These are phyloP conservation scores for Enteromius trimaculatus DNA, from an alignment of 2,797 vertebrate species.

Conservation along the genomic window DNA sequence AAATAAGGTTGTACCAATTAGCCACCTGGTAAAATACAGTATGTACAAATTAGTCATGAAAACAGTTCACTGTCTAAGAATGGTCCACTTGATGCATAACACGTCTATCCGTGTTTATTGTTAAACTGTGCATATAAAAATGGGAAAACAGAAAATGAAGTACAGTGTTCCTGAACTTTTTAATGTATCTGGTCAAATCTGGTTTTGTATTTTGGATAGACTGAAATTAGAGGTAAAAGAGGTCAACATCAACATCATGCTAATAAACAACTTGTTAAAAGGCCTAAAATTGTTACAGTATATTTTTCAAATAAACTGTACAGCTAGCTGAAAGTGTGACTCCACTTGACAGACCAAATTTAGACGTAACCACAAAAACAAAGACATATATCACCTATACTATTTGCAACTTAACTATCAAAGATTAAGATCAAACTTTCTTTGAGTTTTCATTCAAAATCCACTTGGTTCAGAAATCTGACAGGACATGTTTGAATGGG, in stretches of 20 bases:
- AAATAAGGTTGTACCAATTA: too few species aligned
- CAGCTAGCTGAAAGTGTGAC: background rate
- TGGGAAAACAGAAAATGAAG: background rate
- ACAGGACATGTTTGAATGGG: constrained; percentile 56
- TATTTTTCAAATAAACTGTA: background rate
- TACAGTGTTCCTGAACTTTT: background rate
- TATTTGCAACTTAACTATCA: background rate
- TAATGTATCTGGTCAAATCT: background rate
- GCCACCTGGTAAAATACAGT: too few species aligned
- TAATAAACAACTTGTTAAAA: too few species aligned
- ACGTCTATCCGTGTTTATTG: background rate
- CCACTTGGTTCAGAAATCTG: background rate
- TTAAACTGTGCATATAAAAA: background rate
- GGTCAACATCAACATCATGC: background rate
- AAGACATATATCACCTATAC: background rate
- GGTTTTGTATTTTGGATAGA: background rate
- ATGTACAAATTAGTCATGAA: too few species aligned
- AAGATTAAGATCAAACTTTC: background rate
- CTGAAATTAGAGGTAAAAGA: background rate
- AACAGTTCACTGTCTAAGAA: background rate
- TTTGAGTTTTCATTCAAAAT: background rate
- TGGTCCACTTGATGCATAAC: background rate
- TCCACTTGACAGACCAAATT: background rate
- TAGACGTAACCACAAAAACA: background rate
- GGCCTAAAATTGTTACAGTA: too few species aligned